These are phyloP conservation scores for Iphiclides podalirius DNA, from an alignment of 2,888 invertebrate genomes.

Conservation along the genomic window DNA sequence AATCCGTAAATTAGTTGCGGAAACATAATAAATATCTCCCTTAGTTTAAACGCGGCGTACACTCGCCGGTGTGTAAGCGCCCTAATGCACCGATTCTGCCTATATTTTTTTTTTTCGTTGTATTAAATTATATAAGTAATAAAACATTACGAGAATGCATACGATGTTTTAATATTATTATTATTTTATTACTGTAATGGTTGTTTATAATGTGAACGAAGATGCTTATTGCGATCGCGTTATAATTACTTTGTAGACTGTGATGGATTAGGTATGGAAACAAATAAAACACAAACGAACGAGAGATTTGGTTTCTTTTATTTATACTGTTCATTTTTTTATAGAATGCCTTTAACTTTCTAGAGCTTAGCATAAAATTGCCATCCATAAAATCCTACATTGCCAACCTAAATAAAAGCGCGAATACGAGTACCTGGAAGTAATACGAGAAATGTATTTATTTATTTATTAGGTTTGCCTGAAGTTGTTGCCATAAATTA, in stretches of 20 bases:
- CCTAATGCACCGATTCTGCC: slow-evolving; percentile 42
- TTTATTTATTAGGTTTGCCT: too few relatives aligned
- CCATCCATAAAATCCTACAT: too few relatives aligned
- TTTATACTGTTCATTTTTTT: too few relatives aligned
- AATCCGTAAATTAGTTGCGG: too few relatives aligned
- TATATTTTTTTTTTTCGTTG: slow-evolving; percentile 40
- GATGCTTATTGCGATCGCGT: slow-evolving; percentile 38
- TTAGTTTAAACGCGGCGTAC: slow-evolving; percentile 35
- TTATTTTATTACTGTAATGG: background rate
- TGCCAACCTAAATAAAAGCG: too few relatives aligned
- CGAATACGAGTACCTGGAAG: too few relatives aligned
- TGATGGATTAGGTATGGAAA: slow-evolving; percentile 38
- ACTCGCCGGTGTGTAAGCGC: slow-evolving; percentile 36
- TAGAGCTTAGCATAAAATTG: too few relatives aligned
- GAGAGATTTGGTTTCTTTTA: background rate
- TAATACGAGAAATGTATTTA: too few relatives aligned
- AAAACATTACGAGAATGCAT: slow-evolving; percentile 15
- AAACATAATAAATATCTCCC: too few relatives aligned
- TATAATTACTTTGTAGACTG: slow-evolving; percentile 39
- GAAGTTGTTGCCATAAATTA: too few relatives aligned
- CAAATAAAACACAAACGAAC: slow-evolving; percentile 17
- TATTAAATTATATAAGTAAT: slow-evolving; percentile 33
- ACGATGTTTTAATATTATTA: background rate
- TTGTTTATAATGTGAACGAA: background rate
- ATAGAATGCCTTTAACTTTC: too few relatives aligned